A percentile compares a stretch with the other conserved stretches of the same genome.
phyloP scores from a whole-genome alignment of 30 jellyfish, hydroid and myxozoan genomes.

The Morbakka virulenta region DNA sequence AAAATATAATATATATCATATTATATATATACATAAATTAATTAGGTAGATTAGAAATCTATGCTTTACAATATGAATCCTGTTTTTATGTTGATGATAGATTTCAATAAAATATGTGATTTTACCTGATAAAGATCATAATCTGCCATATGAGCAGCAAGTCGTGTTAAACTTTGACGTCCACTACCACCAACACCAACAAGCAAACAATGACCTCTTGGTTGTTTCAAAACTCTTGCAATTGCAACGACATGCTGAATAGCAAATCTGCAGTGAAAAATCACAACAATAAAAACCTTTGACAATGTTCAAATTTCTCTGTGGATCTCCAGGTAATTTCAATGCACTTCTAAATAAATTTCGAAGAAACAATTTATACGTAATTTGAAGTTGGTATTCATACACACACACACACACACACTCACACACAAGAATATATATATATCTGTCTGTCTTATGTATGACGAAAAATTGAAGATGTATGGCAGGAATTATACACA shows the following conservation, averaged over 20 bases:
- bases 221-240: constrained; percentile 95
- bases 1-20: no score
- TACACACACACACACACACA: background rate
- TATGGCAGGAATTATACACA: background rate
- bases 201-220: constrained; percentile 99
- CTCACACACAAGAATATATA: background rate
- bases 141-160: constrained; percentile 98
- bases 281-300: no score
- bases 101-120: no score
- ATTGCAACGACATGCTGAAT: constrained; percentile 98
- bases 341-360: no score
- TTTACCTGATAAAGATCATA: constrained; percentile 95
- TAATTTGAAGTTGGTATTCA: no score
- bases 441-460: background rate
- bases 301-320: no score
- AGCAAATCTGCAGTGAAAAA: constrained; percentile 67
- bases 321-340: no score
- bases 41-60: no score
- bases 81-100: no score
- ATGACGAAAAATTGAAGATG: background rate
- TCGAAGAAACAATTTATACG: no score
- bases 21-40: no score
- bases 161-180: constrained; percentile 95
- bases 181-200: constrained; percentile 99
- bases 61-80: no score